Evolutionary conservation across 2,888 invertebrate genomes (phyloP).

Genomic region (Epinotia bilunana): DNA sequence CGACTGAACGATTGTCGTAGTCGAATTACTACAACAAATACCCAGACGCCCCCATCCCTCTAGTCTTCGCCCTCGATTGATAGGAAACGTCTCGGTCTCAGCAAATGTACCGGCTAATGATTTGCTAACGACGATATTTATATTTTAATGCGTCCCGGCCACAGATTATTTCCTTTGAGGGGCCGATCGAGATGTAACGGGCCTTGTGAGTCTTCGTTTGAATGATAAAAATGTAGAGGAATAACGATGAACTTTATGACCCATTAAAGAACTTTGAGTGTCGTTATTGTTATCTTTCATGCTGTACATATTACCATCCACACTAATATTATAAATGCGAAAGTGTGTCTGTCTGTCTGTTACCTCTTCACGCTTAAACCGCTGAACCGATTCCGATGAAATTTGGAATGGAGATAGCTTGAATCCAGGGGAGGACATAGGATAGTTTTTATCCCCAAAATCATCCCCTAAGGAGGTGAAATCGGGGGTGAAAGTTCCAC

Average conservation of each 20-base stretch:
- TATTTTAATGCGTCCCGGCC: slow-evolving; percentile 78
- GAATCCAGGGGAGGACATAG: no score
- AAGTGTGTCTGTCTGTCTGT: no score
- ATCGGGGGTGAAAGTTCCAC: no score
- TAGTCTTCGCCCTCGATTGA: slow-evolving; percentile 73
- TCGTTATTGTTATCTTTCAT: neutral
- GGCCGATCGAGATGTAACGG: slow-evolving; percentile 59
- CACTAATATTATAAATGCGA: no score
- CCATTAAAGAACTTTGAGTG: neutral
- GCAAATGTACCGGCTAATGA: slow-evolving; percentile 79
- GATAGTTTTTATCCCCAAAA: no score
- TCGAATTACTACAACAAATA: no score
- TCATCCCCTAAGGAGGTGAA: no score
- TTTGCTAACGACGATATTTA: slow-evolving; percentile 84
- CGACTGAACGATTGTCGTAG: no score
- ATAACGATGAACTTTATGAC: slow-evolving; percentile 27
- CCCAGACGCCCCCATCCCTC: slow-evolving; percentile 23
- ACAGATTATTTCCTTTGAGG: slow-evolving; percentile 83
- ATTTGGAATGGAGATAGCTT: no score
- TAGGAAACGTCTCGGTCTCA: slow-evolving; percentile 67
- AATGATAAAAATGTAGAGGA: slow-evolving; percentile 24
- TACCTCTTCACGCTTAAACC: no score
- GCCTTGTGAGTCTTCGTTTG: slow-evolving; percentile 50
- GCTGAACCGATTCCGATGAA: no score
- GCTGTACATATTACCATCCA: neutral